A percentile compares a stretch with the other conserved stretches of the same genome.
Conservation (phyloP, 2,113 vertebrate genomes). For the Hoplias malabaricus region DNA sequence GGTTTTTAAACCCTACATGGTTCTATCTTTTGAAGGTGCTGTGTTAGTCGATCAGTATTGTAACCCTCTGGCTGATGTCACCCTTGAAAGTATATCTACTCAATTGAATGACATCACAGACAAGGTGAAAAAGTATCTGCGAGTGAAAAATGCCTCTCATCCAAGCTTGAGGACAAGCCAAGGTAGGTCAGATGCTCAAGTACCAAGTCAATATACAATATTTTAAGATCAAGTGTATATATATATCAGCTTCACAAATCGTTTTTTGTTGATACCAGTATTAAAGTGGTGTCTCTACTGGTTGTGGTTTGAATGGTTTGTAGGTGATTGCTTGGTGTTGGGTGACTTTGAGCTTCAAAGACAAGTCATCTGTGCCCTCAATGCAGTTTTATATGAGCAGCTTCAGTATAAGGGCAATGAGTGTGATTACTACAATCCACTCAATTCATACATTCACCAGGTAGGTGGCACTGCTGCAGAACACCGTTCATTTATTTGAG, state of each 20-base stretch:
- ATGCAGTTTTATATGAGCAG: conserved; percentile 90
- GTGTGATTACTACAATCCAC: conserved; percentile 93
- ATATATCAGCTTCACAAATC: too few relatives aligned
- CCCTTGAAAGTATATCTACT: conserved; percentile 78
- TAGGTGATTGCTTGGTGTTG: conserved; percentile 72
- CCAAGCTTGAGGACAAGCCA: conserved; percentile 76
- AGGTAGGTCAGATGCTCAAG: conserved; percentile 54
- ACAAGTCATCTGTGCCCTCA: conserved; percentile 89
- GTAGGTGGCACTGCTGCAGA: conserved; percentile 57
- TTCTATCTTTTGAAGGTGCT: conserved; percentile 74
- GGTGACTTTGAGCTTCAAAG: conserved; percentile 89
- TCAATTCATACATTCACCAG: conserved; percentile 97
- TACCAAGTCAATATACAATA: too few relatives aligned
- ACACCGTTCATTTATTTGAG: background rate
- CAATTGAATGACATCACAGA: conserved; percentile 86
- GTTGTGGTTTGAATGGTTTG: background rate
- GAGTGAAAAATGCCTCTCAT: conserved; percentile 83
- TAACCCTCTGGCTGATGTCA: conserved; percentile 90
- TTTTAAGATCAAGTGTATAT: too few relatives aligned
- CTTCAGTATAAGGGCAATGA: conserved; percentile 95
- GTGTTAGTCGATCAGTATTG: conserved; percentile 95
- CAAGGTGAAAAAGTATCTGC: conserved; percentile 86
- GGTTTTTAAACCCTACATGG: background rate
- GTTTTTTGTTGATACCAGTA: too few relatives aligned
- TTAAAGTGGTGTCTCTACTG: background rate